Base-by-base conservation (phyloP, 2,113 vertebrate genomes). In the Polypterus bichir region DNA sequence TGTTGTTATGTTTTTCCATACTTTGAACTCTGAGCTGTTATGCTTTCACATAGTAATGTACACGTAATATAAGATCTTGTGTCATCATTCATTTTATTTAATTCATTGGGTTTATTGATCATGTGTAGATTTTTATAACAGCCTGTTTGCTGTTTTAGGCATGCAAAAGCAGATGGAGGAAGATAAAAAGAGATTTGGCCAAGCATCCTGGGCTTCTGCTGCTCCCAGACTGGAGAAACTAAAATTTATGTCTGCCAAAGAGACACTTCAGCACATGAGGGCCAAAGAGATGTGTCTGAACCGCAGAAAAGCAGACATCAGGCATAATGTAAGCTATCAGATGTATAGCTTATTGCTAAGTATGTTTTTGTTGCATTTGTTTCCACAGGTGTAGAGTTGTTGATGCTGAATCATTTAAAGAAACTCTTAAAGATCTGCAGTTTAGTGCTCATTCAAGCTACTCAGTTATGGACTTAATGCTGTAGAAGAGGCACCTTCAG, bases 131-230 rank as follows among this genome's bases (percentile, higher is more conserved):
- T 27, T 8, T 5, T 10, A 10, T 55, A 27, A 9, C 9, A 3
- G 9, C 54, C 54, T 8, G 9, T 55, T 51, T 7, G 68, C 51
- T 64, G n/a, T 44, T 44, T 62, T 74, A 98, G 94, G 81, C 64
- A 94, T 97, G 92, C 70, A 89, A 64, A 93, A 88, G 73, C 89
- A 93, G 69, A 98, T 98, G 91, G 90, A 92, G 63, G 82, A 80
- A 57, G 96, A 99, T 65, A 78, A 71, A 62, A 69, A 76, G 65
- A 83, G 87, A 44, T 99, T 96, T 70, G 96, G 96, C 65, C 83
- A 85, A 54, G 85, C 89, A 4, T 74, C 93, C 64, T 99, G 96
- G 96, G 83, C 88, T 2, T 83, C 83, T 8, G 96, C 86, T 4
- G 69, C 80, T 60, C 92, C 93, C 51, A 77, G 93, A 47, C 71